These are phyloP conservation scores for Megatriorchis doriae DNA, from an alignment of 2,113 vertebrate species.

Conservation along the genomic window DNA sequence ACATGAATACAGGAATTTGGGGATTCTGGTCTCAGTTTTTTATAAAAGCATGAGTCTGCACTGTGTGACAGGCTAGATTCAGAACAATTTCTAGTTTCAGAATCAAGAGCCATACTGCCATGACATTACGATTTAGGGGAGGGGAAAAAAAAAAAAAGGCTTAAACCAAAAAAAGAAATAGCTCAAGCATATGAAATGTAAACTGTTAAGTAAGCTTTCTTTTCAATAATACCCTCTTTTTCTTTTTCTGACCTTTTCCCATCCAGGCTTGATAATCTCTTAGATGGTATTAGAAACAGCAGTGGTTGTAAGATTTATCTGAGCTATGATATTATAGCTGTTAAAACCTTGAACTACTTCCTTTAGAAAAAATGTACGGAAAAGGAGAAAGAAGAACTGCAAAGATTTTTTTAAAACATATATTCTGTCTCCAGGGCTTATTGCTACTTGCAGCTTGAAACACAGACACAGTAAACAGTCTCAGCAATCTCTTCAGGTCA, in stretches of 20 bases:
- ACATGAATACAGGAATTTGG: background rate
- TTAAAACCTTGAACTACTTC: background rate
- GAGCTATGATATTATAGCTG: background rate
- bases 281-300: background rate
- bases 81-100: background rate
- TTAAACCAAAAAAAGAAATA: background rate
- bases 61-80: background rate
- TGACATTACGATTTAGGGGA: accelerated
- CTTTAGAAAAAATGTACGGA: background rate
- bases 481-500: background rate
- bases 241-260: background rate
- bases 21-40: background rate
- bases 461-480: background rate
- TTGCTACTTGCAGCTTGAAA: background rate
- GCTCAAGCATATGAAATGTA: background rate
- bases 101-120: background rate
- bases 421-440: background rate
- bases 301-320: background rate
- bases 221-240: background rate
- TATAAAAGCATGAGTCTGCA: background rate
- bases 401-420: background rate
- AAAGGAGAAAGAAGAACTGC: background rate
- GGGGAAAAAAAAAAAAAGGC: too few relatives aligned
- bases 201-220: background rate
- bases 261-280: background rate